Percentiles rank a stretch among this genome's conserved stretches.
These are phyloP conservation scores for Amphipoea oculea DNA, from an alignment of 2,888 invertebrate genomes.

Conservation along the genomic window DNA sequence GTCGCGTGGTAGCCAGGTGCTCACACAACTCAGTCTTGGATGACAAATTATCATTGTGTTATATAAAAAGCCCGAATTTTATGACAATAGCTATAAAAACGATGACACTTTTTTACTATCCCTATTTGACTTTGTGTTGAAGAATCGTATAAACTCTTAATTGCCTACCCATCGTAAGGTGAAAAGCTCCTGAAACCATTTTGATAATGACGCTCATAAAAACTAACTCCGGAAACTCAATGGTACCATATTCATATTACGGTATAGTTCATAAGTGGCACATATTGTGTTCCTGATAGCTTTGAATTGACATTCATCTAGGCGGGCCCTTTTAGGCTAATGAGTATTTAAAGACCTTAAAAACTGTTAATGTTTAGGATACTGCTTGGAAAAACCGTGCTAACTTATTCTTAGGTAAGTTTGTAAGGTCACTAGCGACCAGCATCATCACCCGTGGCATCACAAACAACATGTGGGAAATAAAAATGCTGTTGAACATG, in stretches of 20 bases:
- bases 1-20: slow-evolving; percentile 88
- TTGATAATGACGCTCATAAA: slow-evolving; percentile 46
- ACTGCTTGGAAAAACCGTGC: neutral
- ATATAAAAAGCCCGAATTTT: slow-evolving; percentile 77
- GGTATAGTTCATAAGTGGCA: slow-evolving; percentile 34
- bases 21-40: slow-evolving; percentile 77
- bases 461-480: no score
- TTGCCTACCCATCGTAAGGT: slow-evolving; percentile 58
- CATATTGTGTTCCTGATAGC: slow-evolving; percentile 35
- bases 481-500: neutral
- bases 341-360: neutral
- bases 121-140: slow-evolving; percentile 74
- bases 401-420: neutral
- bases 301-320: slow-evolving; percentile 12
- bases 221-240: slow-evolving; percentile 47
- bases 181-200: slow-evolving; percentile 62
- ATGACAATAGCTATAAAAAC: slow-evolving; percentile 80
- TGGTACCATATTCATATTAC: slow-evolving; percentile 26
- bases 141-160: slow-evolving; percentile 65
- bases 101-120: slow-evolving; percentile 78
- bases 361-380: neutral
- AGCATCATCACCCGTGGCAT: neutral
- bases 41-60: slow-evolving; percentile 89
- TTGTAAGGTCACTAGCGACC: neutral
- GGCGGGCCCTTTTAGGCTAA: neutral